Percentiles rank a stretch among this genome's conserved stretches.
Conservation (phyloP, 2,113 vertebrate genomes). For the western clawed frog (Xenopus tropicalis) region UCB_Xtro_10.0 CM004450.2:80011001-80011500, state of each 20-base stretch:
- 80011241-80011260: constrained; percentile 25
- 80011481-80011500: no score
- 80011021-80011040: background rate
- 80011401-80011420: no score
- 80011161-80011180: constrained; percentile 33
- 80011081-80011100: constrained; percentile 22
- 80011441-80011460: no score
- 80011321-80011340: background rate
- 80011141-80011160: constrained; percentile 22
- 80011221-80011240: constrained; percentile 38
- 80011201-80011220: constrained; percentile 17
- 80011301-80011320: background rate
- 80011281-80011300: constrained; percentile 3
- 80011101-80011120: constrained; percentile 10
- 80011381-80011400: no score
- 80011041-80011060: background rate
- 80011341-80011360: no score
- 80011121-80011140: constrained; percentile 12
- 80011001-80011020: background rate
- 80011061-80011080: constrained; percentile 10
- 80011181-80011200: constrained; percentile 30
- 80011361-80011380: no score
- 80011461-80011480: no score
- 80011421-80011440: no score
- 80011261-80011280: constrained; percentile 22